These are phyloP conservation scores for Gadopsis marmoratus DNA, from an alignment of 2,797 vertebrate species.

Conservation along the genomic window DNA sequence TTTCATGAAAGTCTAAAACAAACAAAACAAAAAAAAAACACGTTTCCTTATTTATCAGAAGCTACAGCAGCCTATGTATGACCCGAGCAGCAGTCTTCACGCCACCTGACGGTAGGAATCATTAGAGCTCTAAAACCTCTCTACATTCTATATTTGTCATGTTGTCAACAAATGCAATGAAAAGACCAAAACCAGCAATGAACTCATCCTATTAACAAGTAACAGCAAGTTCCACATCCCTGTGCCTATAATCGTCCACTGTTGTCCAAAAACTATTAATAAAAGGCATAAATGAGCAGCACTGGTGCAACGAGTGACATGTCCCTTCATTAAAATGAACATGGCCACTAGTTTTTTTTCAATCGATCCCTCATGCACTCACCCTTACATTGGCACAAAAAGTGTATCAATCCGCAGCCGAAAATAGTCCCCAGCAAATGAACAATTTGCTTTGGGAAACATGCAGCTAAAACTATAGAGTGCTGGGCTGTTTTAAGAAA, in stretches of 20 bases:
- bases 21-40: conserved; percentile 18
- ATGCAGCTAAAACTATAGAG: not conserved
- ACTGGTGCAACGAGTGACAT: not conserved
- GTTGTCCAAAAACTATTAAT: not conserved
- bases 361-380: not conserved
- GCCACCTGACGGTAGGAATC: conserved; percentile 32
- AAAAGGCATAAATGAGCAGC: not conserved
- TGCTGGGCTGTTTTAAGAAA: not conserved
- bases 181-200: not conserved
- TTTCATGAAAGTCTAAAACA: conserved; percentile 55
- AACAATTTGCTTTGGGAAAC: not conserved
- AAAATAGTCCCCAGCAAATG: conserved; percentile 2
- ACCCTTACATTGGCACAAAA: not conserved
- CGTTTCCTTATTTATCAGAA: conserved; percentile 61
- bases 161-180: not conserved
- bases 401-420: not conserved
- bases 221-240: too few species aligned
- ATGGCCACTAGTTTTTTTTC: not conserved
- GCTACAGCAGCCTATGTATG: conserved; percentile 28
- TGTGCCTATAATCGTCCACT: too few species aligned
- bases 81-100: conserved; percentile 32
- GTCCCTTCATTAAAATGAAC: not conserved
- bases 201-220: not conserved
- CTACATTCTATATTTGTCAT: not conserved
- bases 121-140: conserved; percentile 28